Base-by-base conservation (phyloP, 1,140 invertebrate species). In the Drosophila arizonae region DNA sequence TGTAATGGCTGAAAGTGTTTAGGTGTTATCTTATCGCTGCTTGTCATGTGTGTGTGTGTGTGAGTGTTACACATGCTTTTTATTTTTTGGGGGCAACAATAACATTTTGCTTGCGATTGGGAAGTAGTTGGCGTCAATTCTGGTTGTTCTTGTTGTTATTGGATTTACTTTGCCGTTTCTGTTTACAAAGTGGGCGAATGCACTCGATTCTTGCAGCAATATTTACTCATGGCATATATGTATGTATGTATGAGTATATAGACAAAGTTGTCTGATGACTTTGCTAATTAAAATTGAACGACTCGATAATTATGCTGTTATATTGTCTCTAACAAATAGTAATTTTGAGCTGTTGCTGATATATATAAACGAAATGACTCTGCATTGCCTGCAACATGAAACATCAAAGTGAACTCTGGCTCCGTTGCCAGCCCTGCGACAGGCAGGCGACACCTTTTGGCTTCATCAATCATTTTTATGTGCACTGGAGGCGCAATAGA, bases 391-490 rank as follows among this genome's bases (percentile, higher is more conserved):
- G 55, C 21, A 68, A 74, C 60, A 79, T 63, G 55, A 15, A 68
- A 74, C 60, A 79, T 82, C 80, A 82, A 81, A 81, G 70, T 24
- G n/a, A 36, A 13, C 55, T 11, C 10, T 26, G 39, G 39, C 24
- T 17, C 26, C 41, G 3, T 4, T 6, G 33, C 43, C 11, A 48
- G n/a, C 17, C 17, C 30, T 28, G 30, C 26, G n/a, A 30, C 62
- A 45, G 24, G 10, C 21, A 39, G 76, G 76, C 76, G 72, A 79
- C 81, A 79, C 68, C 80, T 76, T 76, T 79, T 67, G 75, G 57
- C 77, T 61, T 85, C 80, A 84, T 84, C 77, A 84, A 84, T 84
- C 80, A 85, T 69, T 65, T 54, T 54, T n/a, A 39, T 30, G 58
- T 55, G 33, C 39, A 50, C 51, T 43, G 15, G 13, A 43, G 50